These are phyloP conservation scores for Hirtodrosophila alboralis DNA, from an alignment of 2,888 invertebrate genomes.

Conservation along the genomic window DNA sequence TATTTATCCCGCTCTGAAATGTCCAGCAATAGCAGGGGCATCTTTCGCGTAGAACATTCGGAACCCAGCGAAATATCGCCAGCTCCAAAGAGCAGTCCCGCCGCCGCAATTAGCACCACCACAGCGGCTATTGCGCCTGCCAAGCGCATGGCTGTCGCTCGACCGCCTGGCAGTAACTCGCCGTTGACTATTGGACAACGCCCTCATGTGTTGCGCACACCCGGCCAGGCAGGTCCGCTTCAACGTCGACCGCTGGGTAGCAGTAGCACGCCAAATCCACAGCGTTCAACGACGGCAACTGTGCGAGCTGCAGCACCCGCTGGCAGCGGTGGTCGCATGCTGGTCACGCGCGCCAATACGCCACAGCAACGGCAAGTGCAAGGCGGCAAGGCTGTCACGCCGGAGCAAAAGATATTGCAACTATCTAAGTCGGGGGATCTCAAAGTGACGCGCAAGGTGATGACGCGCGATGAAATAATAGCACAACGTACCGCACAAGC, in stretches of 20 bases:
- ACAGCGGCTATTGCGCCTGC: conserved; percentile 6
- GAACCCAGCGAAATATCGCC: conserved; percentile 38
- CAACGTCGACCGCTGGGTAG: conserved; percentile 61
- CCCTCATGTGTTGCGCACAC: conserved; percentile 59
- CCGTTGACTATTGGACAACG: conserved; percentile 52
- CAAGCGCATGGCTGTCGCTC: conserved; percentile 44
- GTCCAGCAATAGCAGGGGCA: conserved; percentile 78
- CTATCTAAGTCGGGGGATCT: conserved; percentile 85
- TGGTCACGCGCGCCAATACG: conserved; percentile 63
- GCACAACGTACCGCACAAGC: conserved; percentile 71
- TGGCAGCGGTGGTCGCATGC: conserved; percentile 69
- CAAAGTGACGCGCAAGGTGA: conserved; percentile 85
- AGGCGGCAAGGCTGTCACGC: conserved; percentile 76
- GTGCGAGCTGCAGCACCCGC: conserved; percentile 47
- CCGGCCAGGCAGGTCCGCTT: conserved; percentile 47
- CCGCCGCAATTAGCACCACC: neutral
- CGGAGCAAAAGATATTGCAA: conserved; percentile 84
- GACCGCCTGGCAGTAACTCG: conserved; percentile 36
- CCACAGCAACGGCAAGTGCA: conserved; percentile 35
- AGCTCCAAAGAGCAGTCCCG: conserved; percentile 14
- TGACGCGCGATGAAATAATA: conserved; percentile 79
- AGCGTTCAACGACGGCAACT: conserved; percentile 31
- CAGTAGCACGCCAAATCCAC: conserved; percentile 20
- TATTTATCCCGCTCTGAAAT: conserved; percentile 82
- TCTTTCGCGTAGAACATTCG: conserved; percentile 76